Conservation (phyloP, 1,140 invertebrate species). For the Drosophila funebris region DNA sequence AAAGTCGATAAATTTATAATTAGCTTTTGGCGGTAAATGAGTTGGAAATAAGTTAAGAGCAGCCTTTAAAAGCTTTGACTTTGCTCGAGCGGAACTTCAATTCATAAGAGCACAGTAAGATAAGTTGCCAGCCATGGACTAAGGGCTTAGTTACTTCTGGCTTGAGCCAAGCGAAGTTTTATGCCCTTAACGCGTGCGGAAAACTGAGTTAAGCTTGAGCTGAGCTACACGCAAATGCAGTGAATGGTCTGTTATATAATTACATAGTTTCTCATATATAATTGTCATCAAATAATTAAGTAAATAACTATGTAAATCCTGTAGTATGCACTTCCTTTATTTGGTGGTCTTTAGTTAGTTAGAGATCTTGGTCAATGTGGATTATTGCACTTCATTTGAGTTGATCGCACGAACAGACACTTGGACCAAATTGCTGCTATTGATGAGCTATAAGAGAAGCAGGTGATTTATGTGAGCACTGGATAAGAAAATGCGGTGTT, state of each 20-base stretch:
- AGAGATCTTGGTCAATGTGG: conserved; percentile 29
- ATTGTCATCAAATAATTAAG: neutral
- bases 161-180: neutral
- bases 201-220: neutral
- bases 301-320: too few relatives aligned
- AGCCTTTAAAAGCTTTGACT: conserved; percentile 21
- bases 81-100: conserved; percentile 10
- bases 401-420: conserved; percentile 52
- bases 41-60: conserved; percentile 23
- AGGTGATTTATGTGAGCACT: conserved; percentile 36
- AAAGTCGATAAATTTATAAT: conserved; percentile 70
- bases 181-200: neutral
- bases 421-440: conserved; percentile 37
- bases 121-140: neutral
- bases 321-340: neutral
- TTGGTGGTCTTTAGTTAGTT: neutral
- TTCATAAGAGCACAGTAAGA: conserved; percentile 13
- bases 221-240: neutral
- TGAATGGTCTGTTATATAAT: neutral
- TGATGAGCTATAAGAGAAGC: conserved; percentile 67
- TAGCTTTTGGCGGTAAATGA: conserved; percentile 58
- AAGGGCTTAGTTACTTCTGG: neutral
- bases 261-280: neutral
- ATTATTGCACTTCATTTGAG: conserved; percentile 71
- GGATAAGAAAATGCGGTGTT: conserved; percentile 2